A percentile compares a stretch with the other conserved stretches of the same genome.
These are phyloP conservation scores for Spheniscus mendiculus DNA, from an alignment of 2,113 vertebrate species.

Conservation along the genomic window DNA sequence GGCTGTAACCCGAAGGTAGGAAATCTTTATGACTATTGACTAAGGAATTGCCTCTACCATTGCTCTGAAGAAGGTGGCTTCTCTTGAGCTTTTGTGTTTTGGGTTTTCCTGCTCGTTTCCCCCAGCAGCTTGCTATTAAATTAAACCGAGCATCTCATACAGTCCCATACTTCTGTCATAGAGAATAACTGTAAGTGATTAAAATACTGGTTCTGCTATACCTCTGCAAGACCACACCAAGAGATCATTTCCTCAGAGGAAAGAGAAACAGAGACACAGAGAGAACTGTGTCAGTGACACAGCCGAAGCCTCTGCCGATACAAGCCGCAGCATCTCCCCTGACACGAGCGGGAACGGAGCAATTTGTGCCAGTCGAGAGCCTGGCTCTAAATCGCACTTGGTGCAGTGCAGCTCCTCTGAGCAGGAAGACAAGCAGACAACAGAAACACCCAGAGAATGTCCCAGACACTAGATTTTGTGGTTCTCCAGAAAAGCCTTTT, in stretches of 20 bases:
- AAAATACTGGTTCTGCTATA: not conserved
- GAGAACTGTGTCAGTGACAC: not conserved
- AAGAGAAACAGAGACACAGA: not conserved
- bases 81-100: not conserved
- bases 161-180: not conserved
- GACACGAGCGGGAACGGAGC: not conserved
- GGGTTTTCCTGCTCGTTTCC: not conserved
- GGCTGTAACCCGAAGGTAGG: not conserved
- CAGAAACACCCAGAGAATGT: not conserved
- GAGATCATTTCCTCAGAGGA: not conserved
- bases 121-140: not conserved
- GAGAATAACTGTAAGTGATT: not conserved
- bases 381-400: not conserved
- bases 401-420: not conserved
- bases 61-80: not conserved
- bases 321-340: not conserved
- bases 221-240: not conserved
- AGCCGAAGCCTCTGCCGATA: fast-evolving
- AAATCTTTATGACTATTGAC: not conserved
- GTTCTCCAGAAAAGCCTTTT: not conserved
- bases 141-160: fast-evolving
- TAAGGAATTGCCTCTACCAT: not conserved
- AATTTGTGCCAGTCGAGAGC: not conserved
- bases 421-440: not conserved
- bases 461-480: not conserved